Evolutionary conservation across 1,140 invertebrate genomes (phyloP).

Genomic region (Aphis craccivora): DNA sequence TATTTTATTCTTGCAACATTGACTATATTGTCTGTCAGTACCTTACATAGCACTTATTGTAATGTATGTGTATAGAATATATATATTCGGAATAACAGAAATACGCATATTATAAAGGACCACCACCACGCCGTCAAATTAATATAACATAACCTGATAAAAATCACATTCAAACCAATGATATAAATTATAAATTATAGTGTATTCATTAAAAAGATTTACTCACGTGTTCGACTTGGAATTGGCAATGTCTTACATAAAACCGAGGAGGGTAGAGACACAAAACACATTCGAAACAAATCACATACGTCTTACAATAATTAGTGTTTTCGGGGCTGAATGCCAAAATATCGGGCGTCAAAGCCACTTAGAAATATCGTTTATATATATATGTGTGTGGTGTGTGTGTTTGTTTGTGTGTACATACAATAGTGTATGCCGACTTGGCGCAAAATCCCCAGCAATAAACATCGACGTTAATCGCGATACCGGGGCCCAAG

Average conservation of each 20-base stretch:
- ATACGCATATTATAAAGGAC: background rate
- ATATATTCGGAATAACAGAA: background rate
- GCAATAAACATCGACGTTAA: conserved; percentile 44
- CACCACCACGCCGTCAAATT: background rate
- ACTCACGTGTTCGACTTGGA: background rate
- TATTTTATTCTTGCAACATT: background rate
- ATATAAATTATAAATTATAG: conserved; percentile 23
- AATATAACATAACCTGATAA: background rate
- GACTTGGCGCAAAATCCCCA: conserved; percentile 31
- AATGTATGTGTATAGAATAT: background rate
- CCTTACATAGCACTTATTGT: too few species aligned
- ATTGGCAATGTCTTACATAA: conserved; percentile 6
- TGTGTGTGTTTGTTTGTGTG: background rate
- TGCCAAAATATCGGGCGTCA: conserved; percentile 48
- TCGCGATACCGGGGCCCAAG: background rate
- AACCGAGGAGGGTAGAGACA: background rate
- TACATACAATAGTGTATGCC: background rate
- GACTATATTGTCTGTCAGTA: background rate
- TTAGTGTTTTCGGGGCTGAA: conserved; percentile 43
- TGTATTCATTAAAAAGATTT: background rate
- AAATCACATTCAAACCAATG: background rate
- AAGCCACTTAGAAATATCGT: conserved; percentile 33
- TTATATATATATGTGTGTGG: background rate
- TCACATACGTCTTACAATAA: conserved; percentile 40
- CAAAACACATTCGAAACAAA: conserved; percentile 31